Base-by-base conservation (phyloP, 2,113 vertebrate species). In the Grallaria varia region DNA sequence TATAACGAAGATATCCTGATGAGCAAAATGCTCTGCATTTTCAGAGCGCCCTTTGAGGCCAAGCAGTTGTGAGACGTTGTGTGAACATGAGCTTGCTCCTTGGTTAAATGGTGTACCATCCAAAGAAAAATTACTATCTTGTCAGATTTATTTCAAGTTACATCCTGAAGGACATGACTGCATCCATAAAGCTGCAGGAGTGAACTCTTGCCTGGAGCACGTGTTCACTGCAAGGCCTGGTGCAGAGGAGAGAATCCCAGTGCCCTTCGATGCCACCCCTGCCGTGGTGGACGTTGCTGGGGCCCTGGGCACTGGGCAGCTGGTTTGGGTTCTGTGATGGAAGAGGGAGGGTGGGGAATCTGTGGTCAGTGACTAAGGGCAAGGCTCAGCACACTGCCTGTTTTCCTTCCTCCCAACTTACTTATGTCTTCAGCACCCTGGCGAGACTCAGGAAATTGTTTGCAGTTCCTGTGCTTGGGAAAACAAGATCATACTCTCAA, bases 81-180 rank as follows among this genome's bases (percentile, higher is more conserved):
- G 40, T 72, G 92, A 94, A 76, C 85, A 52, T 90, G 80, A 87
- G 73, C 62, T 93, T 91, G 85, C 68, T 86, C 13, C 87, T 40
- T 75, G 87, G 88, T 87, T 94, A 95, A 89, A 93, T 76, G 80
- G 73, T 86, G 49, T n/a, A 35, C 86, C 92, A 73, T 95, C 95
- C 92, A 93, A 96, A 94, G 86, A 89, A 93, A 97, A 96, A 93
- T 92, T 53, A 72, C 64, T 80, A 10, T 93, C 93, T 87, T 93
- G 96, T 90, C 95, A 78, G 75, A 93, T 89, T 74, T 86, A 63
- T 90, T 92, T 93, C 80, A 92, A 72, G 75, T 90, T 55, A 27
- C 49, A 50, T 52, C 25, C 45, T 1, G 2, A 87, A 89, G 84
- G 89, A 91, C 0, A 69, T 89, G 93, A 86, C 86, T 45, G 66